A percentile compares a stretch with the other conserved stretches of the same genome.
Conservation (phyloP, 2,888 invertebrate species). For the Drosophila putrida region DNA sequence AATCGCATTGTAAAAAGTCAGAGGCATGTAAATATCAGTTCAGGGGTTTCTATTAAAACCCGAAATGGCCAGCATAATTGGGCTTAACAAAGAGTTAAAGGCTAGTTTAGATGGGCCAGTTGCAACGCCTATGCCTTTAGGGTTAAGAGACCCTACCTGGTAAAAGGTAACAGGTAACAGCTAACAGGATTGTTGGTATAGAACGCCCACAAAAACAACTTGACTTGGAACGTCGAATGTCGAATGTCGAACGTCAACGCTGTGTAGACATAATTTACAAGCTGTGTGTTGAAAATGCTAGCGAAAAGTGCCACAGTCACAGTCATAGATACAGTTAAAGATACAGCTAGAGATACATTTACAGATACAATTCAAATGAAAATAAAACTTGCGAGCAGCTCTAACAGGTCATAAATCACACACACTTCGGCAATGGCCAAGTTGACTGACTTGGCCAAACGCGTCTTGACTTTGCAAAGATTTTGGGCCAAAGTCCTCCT, state of each 20-base stretch:
- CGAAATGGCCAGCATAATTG: conserved; percentile 76
- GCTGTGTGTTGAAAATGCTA: conserved; percentile 36
- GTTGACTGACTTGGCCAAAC: conserved; percentile 62
- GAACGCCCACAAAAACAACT: conserved; percentile 81
- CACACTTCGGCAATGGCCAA: conserved; percentile 41
- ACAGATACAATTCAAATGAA: conserved; percentile 66
- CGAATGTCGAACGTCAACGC: conserved; percentile 53
- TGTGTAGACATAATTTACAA: conserved; percentile 71
- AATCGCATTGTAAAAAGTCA: conserved; percentile 64
- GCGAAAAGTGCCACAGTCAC: conserved; percentile 35
- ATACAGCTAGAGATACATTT: conserved; percentile 35
- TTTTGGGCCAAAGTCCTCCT: conserved; percentile 2
- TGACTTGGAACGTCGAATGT: conserved; percentile 60
- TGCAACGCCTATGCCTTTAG: conserved; percentile 47
- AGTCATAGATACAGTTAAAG: conserved; percentile 31
- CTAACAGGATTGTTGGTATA: conserved; percentile 1
- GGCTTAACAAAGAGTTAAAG: conserved; percentile 71
- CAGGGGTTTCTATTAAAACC: conserved; percentile 53
- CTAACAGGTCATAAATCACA: conserved; percentile 74
- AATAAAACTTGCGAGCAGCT: conserved; percentile 50
- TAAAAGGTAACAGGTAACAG: conserved; percentile 20
- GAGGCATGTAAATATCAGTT: conserved; percentile 27
- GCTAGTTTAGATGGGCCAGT: conserved; percentile 39
- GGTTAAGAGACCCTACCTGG: conserved; percentile 20
- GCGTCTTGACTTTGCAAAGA: conserved; percentile 67